phyloP scores from a whole-genome alignment of 2,797 vertebrate species.

The Cygnus olor region DNA sequence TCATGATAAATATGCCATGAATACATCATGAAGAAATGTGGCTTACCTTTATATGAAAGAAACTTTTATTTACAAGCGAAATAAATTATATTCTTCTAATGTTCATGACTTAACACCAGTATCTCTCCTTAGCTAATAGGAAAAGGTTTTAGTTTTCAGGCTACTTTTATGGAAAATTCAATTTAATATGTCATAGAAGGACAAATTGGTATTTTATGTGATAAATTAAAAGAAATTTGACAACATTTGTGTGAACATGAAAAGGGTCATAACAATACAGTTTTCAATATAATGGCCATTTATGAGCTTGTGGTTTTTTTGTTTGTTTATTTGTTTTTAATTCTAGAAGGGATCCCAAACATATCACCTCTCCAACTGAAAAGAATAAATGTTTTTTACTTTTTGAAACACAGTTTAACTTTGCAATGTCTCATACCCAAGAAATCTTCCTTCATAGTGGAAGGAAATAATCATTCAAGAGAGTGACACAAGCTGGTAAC shows the following conservation, averaged over 20 bases:
- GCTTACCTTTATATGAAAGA: background rate
- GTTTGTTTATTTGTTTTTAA: too few relatives aligned
- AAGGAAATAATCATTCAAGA: background rate
- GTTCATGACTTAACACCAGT: background rate
- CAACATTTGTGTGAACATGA: background rate
- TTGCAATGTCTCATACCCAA: background rate
- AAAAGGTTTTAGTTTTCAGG: background rate
- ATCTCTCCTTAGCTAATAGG: background rate
- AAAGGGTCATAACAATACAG: background rate
- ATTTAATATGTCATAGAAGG: background rate
- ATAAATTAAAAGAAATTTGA: background rate
- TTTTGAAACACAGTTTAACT: background rate
- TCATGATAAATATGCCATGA: background rate
- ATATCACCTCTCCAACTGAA: background rate
- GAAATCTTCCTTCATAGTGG: background rate
- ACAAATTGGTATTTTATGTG: background rate
- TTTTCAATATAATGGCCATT: background rate
- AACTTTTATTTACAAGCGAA: background rate
- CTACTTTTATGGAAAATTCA: background rate
- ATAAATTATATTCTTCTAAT: accelerated
- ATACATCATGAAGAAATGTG: background rate
- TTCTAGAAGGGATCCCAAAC: background rate
- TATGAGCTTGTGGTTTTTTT: background rate
- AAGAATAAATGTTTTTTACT: background rate
- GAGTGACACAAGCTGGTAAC: background rate